Base-by-base conservation (phyloP, 2,797 vertebrate genomes). In the Borostomias antarcticus region DNA sequence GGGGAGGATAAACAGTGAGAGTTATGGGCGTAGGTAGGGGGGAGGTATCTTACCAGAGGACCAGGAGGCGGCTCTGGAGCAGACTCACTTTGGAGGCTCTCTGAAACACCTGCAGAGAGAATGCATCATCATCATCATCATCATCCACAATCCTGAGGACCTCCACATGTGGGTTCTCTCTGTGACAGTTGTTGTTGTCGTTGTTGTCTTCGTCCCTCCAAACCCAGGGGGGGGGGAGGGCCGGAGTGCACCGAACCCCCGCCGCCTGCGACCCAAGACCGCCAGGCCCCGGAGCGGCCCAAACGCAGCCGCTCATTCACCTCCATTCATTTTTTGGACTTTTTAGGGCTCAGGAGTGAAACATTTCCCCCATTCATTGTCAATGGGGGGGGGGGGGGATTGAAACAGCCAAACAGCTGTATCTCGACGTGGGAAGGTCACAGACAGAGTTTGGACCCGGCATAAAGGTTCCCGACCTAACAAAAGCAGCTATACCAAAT, bases 41-140 rank as follows among this genome's bases (percentile, higher is more conserved):
- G 26, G 64, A 17, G 2, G 1, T 69, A 21, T 70, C 85, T 88
- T 86, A 93, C 92, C 72, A 85, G 80, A 72, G 75, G 82, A 68
- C 69, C 58, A 48, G 67, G 62, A 15, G 51, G 30, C 2, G 62
- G 2, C 6, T 78, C 66, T 77, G 78, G 82, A 33, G 53, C 30
- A 3, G 78, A 15, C 17, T 86, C 70, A 47, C 73, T 79, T 62
- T 30, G 40, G 56, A 56, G 0, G 0, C 72, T 85, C 80, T 81
- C 82, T 85, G 70, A 73, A 80, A 74, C 4, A 66, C 19, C 78
- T 53, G 40, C n/a, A 66, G 33, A 29, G 0, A 69, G 63, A 68
- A 8, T 5, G 28, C 33, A 35, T 15, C 29, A 58, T 30, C 25
- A 60, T 45, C n/a, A 29, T 0, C 21, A 15, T 30, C 1, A 54